Conservation (phyloP, 2,113 vertebrate species). For the Limnothrissa miodon region DNA sequence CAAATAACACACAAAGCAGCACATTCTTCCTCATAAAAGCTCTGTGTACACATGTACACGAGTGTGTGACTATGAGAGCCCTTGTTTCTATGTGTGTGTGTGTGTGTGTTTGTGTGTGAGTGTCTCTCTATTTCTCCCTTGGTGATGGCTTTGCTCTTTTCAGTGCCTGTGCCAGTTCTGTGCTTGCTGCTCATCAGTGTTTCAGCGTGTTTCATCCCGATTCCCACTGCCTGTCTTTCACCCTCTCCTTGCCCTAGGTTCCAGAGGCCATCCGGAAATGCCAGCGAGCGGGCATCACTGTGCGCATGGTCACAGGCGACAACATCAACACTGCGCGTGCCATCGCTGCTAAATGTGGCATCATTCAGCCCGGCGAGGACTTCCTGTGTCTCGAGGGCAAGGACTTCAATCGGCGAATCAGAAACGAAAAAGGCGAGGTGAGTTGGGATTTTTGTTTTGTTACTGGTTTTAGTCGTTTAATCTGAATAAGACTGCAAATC, state of each 20-base stretch:
- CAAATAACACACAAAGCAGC: constrained; percentile 18
- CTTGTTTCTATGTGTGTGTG: neutral
- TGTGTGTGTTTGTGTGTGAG: neutral
- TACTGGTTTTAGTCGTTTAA: neutral
- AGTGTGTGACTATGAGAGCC: neutral
- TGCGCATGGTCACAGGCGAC: constrained; percentile 90
- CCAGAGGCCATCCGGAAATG: constrained; percentile 88
- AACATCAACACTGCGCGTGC: constrained; percentile 89
- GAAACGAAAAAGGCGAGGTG: constrained; percentile 91
- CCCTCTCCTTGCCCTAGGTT: constrained; percentile 64
- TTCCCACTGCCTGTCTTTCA: neutral
- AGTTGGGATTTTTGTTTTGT: neutral
- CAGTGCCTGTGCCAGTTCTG: neutral
- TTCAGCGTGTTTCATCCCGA: neutral
- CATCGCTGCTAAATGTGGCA: constrained; percentile 87
- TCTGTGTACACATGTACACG: neutral
- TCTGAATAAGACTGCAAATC: neutral
- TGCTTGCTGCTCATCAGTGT: neutral
- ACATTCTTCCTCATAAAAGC: constrained; percentile 20
- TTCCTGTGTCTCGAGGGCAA: constrained; percentile 88
- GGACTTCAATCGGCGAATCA: constrained; percentile 87
- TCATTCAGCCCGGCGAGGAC: constrained; percentile 86
- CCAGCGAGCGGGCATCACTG: constrained; percentile 87
- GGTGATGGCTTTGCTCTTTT: neutral
- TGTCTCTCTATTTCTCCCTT: neutral